Percentiles rank a stretch among this genome's conserved stretches.
Evolutionary conservation across 2,888 invertebrate genomes (phyloP).

Genomic region (Trissoscelio sp.): DNA sequence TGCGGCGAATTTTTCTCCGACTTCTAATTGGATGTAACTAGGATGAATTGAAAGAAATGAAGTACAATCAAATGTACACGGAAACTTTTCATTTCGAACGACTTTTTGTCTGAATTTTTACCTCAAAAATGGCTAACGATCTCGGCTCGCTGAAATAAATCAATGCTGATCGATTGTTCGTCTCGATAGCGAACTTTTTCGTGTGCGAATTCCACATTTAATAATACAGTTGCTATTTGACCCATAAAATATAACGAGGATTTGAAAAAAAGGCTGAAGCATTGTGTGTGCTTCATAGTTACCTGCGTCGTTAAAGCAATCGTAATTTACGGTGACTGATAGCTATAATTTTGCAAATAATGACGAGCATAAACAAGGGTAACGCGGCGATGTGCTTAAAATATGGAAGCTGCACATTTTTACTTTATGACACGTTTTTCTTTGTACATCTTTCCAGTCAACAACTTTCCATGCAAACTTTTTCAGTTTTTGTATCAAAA

Average conservation of each 20-base stretch:
- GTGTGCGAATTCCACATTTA: conserved; percentile 16
- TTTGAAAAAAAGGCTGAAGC: conserved; percentile 25
- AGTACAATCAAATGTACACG: conserved; percentile 18
- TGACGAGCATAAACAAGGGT: conserved; percentile 31
- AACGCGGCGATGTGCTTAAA: conserved; percentile 9
- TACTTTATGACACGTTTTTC: neutral
- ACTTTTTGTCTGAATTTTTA: conserved; percentile 9
- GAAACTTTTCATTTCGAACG: conserved; percentile 42
- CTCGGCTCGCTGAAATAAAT: conserved; percentile 5
- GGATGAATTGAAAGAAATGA: conserved; percentile 51
- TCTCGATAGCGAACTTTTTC: conserved; percentile 12
- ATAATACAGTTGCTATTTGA: conserved; percentile 47
- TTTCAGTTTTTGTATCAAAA: neutral
- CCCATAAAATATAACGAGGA: conserved; percentile 45
- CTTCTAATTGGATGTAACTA: conserved; percentile 52
- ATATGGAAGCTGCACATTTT: conserved; percentile 7
- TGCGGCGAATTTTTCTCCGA: conserved; percentile 23
- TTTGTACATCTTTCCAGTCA: neutral
- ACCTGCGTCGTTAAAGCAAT: conserved; percentile 29
- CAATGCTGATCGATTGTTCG: conserved; percentile 14
- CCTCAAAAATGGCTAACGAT: conserved; percentile 2
- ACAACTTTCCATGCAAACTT: too few species aligned
- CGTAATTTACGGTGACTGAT: conserved; percentile 37
- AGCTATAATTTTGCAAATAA: conserved; percentile 38
- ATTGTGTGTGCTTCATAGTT: neutral